Evolutionary conservation across 2,797 vertebrate species (phyloP).

Genomic region (Leptoclinus maculatus): DNA sequence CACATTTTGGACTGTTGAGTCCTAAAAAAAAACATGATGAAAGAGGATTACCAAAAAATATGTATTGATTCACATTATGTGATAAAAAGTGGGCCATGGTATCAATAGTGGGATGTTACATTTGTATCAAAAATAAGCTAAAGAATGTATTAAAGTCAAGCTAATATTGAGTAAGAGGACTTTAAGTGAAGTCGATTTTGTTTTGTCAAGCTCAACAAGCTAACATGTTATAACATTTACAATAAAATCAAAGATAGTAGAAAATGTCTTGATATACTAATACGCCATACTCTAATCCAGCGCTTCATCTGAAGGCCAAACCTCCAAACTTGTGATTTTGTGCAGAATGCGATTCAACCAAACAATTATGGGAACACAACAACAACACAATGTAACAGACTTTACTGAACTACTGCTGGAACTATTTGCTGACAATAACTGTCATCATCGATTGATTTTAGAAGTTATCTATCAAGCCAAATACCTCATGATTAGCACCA

Average conservation of each 20-base stretch:
- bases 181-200: not conserved
- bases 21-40: not conserved
- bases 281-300: not conserved
- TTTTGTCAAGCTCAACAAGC: not conserved
- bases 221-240: not conserved
- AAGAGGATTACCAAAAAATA: not conserved
- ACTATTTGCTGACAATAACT: not conserved
- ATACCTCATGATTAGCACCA: not conserved
- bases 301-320: not conserved
- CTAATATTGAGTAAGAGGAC: not conserved
- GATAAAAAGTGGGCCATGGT: not conserved
- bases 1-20: not conserved
- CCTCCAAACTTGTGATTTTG: not conserved
- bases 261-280: not conserved
- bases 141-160: not conserved
- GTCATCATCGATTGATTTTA: not conserved
- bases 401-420: not conserved
- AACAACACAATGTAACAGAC: not conserved
- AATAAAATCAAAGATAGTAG: not conserved
- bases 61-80: not conserved
- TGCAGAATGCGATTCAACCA: not conserved
- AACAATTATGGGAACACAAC: not conserved
- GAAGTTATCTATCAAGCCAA: not conserved
- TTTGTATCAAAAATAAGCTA: not conserved
- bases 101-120: not conserved